Conservation (phyloP, 2,113 vertebrate species). For the Stercorarius parasiticus region DNA sequence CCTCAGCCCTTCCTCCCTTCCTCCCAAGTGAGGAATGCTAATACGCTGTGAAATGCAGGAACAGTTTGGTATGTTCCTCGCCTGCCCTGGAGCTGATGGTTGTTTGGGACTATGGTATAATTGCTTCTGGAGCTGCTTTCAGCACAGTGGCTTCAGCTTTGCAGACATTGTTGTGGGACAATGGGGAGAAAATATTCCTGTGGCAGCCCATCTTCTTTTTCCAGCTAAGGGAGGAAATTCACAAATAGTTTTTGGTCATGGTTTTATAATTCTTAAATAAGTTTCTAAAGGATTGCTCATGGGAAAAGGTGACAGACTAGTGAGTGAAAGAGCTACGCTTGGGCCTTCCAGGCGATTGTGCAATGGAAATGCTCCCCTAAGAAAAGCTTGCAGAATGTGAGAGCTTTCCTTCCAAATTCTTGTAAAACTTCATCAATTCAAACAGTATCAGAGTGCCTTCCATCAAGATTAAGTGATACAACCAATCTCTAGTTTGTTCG, state of each 20-base stretch:
- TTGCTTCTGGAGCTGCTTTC: neutral
- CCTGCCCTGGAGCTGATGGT: accelerated
- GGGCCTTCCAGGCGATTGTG: neutral
- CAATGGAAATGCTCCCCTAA: neutral
- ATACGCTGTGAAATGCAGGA: neutral
- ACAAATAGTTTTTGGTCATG: neutral
- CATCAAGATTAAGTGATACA: accelerated
- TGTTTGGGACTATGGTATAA: neutral
- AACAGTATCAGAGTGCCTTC: neutral
- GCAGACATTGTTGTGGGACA: neutral
- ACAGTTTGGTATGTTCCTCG: neutral
- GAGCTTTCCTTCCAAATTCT: neutral
- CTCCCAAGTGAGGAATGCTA: neutral
- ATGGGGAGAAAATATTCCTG: neutral
- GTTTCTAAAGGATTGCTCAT: neutral
- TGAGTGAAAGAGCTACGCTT: neutral
- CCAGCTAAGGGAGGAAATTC: neutral
- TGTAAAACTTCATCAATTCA: neutral
- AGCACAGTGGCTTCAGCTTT: neutral
- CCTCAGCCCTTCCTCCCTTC: neutral
- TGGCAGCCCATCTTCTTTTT: neutral
- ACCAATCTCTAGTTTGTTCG: neutral
- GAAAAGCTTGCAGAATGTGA: neutral
- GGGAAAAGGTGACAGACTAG: neutral
- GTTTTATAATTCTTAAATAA: neutral